These are phyloP conservation scores for Leucosticte australis DNA, from an alignment of 2,113 vertebrate species.

Conservation along the genomic window DNA sequence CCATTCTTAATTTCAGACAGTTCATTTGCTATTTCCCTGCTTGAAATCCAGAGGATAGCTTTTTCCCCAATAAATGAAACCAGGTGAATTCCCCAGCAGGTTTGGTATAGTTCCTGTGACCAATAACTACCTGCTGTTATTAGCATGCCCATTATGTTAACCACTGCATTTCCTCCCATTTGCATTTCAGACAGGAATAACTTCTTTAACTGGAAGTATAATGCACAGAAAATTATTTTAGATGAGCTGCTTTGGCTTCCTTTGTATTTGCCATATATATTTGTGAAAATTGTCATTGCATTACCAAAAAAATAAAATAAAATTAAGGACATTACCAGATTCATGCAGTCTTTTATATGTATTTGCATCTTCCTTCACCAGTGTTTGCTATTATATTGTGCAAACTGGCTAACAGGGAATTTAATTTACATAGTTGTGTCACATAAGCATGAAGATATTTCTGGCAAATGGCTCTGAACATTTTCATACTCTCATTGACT, in stretches of 20 bases:
- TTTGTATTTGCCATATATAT: not conserved
- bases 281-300: not conserved
- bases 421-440: not conserved
- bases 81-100: not conserved
- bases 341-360: accelerated
- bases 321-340: not conserved
- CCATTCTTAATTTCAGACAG: slow-evolving; percentile 16
- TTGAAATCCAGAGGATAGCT: not conserved
- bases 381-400: not conserved
- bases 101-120: not conserved
- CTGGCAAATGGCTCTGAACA: not conserved
- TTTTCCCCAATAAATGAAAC: slow-evolving; percentile 27
- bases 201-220: not conserved
- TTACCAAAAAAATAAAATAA: not conserved
- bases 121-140: not conserved
- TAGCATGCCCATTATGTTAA: not conserved
- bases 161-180: not conserved
- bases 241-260: not conserved
- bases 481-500: not conserved
- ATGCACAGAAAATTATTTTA: not conserved
- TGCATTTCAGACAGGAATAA: not conserved
- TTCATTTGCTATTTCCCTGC: slow-evolving; percentile 17
- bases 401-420: not conserved
- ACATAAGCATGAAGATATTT: not conserved
- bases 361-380: not conserved